Evolutionary conservation across 2,888 invertebrate genomes (phyloP).

Genomic region (Heteromyza rotundicornis): DNA sequence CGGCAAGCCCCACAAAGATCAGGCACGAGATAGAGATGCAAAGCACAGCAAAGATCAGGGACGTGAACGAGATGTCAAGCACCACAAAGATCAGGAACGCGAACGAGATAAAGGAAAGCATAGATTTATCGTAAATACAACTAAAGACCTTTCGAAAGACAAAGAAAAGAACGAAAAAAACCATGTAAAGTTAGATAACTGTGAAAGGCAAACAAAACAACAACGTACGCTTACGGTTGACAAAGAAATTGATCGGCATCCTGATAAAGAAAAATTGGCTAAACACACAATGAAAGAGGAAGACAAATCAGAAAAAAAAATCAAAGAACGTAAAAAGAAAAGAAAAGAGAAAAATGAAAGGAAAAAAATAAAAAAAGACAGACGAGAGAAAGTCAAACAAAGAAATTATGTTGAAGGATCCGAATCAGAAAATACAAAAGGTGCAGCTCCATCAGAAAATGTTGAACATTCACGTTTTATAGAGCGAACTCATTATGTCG

Average conservation of each 20-base stretch:
- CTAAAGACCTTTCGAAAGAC: no score
- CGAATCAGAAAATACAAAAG: no score
- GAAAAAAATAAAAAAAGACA: constrained; percentile 47
- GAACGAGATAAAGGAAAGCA: no score
- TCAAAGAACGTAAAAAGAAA: constrained; percentile 46
- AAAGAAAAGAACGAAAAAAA: background rate
- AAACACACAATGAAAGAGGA: background rate
- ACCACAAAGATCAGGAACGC: background rate
- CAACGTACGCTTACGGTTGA: background rate
- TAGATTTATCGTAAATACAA: no score
- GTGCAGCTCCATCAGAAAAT: background rate
- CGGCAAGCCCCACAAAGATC: no score
- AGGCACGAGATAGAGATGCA: constrained; percentile 8
- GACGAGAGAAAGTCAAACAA: constrained; percentile 26
- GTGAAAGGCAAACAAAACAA: background rate
- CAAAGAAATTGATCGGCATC: background rate
- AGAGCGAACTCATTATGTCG: no score
- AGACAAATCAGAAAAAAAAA: constrained; percentile 4
- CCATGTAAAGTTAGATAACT: background rate
- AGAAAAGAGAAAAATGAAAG: constrained; percentile 43
- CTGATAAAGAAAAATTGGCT: background rate
- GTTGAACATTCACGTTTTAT: background rate
- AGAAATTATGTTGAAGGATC: no score
- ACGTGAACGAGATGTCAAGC: constrained; percentile 2
- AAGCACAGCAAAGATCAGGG: background rate